Conservation (phyloP, 1,140 invertebrate genomes). For the Bombus picipes region DNA sequence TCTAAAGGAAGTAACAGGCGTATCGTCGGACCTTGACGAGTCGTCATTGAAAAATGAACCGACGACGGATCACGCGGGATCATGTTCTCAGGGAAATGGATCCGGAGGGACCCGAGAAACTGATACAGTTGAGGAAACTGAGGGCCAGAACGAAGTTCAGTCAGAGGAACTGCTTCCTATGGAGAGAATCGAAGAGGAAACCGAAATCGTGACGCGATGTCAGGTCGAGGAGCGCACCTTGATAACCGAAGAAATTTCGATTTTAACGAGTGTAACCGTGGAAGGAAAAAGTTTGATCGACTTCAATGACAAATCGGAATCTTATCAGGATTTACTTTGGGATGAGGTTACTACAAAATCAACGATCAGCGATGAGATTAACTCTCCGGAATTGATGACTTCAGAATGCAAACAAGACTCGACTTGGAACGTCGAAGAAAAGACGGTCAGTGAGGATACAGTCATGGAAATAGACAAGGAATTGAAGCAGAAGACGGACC, state of each 20-base stretch:
- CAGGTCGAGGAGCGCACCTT: neutral
- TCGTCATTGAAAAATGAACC: constrained; percentile 9
- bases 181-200: constrained; percentile 17
- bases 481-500: constrained; percentile 22
- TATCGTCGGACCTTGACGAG: constrained; percentile 11
- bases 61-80: neutral
- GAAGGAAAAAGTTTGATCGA: neutral
- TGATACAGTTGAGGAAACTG: neutral
- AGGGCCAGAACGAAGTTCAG: neutral
- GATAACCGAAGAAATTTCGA: neutral
- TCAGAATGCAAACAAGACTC: neutral
- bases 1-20: neutral
- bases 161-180: neutral
- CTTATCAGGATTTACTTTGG: neutral
- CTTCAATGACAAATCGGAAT: too few species aligned
- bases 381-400: too few species aligned
- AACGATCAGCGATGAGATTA: neutral
- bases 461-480: neutral
- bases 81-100: constrained; percentile 33
- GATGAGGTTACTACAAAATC: neutral
- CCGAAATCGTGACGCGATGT: neutral
- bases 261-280: neutral
- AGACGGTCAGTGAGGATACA: neutral
- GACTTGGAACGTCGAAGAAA: neutral
- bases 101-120: constrained; percentile 5